phyloP scores from a whole-genome alignment of 2,113 vertebrate genomes.

The Candoia aspera region DNA sequence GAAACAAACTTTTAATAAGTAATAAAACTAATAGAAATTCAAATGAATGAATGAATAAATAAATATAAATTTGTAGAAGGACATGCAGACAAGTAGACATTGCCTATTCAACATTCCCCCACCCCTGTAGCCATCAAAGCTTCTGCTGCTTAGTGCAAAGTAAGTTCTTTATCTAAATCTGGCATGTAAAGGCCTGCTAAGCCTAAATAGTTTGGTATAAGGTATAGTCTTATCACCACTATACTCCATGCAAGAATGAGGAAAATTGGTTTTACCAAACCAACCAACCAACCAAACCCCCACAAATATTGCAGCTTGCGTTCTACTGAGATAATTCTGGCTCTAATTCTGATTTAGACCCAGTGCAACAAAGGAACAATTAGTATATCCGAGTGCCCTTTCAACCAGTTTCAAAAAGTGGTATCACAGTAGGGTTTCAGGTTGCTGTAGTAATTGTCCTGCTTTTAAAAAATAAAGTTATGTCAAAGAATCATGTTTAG shows the following conservation, averaged over 20 bases:
- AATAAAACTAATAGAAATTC: too few species aligned
- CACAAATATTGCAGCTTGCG: background rate
- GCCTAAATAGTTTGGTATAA: too few species aligned
- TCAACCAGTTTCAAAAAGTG: background rate
- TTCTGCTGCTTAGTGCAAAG: too few species aligned
- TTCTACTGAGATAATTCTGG: background rate
- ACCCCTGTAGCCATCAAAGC: too few species aligned
- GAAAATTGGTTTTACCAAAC: background rate
- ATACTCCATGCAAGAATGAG: background rate
- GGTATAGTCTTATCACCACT: background rate
- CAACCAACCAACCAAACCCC: background rate
- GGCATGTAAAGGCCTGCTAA: too few species aligned
- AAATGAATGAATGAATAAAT: too few species aligned
- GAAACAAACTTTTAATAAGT: background rate
- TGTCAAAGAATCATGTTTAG: background rate
- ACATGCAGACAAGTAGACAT: too few species aligned
- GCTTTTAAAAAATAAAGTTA: background rate
- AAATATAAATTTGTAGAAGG: too few species aligned
- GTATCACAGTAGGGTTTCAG: background rate
- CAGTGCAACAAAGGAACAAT: background rate
- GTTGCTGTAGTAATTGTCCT: background rate
- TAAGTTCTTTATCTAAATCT: too few species aligned
- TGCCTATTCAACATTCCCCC: too few species aligned
- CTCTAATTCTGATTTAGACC: background rate
- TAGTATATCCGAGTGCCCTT: background rate